Evolutionary conservation across 2,888 invertebrate genomes (phyloP).

Genomic region (Apamea sordens): DNA sequence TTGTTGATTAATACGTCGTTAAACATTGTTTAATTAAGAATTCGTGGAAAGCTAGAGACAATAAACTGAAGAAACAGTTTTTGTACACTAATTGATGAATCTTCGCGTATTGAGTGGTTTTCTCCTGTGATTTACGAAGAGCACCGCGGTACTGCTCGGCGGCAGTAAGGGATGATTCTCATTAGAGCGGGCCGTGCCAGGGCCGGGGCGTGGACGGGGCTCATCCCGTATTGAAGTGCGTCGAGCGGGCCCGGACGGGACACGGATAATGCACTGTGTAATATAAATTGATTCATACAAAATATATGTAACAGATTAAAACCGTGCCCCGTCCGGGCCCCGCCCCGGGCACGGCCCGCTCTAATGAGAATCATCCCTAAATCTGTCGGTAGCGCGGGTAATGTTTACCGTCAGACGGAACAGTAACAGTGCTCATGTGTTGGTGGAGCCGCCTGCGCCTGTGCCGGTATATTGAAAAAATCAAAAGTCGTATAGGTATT

Average conservation of each 20-base stretch:
- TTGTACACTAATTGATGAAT: constrained; percentile 36
- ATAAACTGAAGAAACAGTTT: constrained; percentile 39
- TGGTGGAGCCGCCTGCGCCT: background rate
- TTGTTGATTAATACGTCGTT: constrained; percentile 48
- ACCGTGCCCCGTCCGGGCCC: no score
- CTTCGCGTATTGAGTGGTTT: constrained; percentile 45
- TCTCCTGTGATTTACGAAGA: constrained; percentile 30
- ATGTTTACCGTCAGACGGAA: constrained; percentile 28
- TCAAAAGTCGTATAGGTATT: no score
- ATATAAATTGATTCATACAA: no score
- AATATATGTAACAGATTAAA: no score
- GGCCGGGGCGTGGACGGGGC: no score
- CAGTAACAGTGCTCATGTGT: constrained; percentile 34
- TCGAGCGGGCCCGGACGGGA: no score
- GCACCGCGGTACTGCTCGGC: constrained; percentile 6
- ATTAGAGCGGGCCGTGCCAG: no score
- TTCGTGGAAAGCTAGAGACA: constrained; percentile 39
- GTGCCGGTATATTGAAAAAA: constrained; percentile 10
- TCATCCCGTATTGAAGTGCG: no score
- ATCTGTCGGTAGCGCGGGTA: constrained; percentile 23
- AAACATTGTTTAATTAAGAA: constrained; percentile 37
- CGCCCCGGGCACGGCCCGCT: no score
- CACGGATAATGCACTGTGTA: no score
- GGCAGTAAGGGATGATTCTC: no score
- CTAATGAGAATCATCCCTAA: no score